phyloP scores from a whole-genome alignment of 2,797 vertebrate genomes.

The Muscicapa comitata region DNA sequence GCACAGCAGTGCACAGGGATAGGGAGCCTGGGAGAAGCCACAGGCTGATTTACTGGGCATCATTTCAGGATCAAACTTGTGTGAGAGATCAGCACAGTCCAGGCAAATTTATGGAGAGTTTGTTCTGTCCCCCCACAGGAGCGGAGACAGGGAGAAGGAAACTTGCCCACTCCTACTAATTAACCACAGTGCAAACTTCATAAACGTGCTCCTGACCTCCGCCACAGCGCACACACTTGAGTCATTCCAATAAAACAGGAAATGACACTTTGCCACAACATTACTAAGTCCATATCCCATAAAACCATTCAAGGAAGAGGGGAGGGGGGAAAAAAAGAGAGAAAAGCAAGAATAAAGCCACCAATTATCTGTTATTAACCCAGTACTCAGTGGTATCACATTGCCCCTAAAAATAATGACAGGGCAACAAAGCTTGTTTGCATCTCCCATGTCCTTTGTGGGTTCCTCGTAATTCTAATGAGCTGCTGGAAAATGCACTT shows the following conservation, averaged over 20 bases:
- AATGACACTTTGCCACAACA: constrained; percentile 66
- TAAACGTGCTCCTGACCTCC: constrained; percentile 61
- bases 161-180: constrained; percentile 52
- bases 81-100: not conserved
- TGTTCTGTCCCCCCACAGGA: not conserved
- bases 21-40: not conserved
- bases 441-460: not conserved
- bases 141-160: not conserved
- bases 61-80: not conserved
- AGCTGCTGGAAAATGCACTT: constrained; percentile 33
- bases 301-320: constrained; percentile 38
- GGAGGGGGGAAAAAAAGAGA: not conserved
- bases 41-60: not conserved
- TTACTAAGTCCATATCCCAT: constrained; percentile 67
- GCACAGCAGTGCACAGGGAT: not conserved
- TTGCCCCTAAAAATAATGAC: constrained; percentile 53
- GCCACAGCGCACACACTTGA: not conserved
- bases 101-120: not conserved
- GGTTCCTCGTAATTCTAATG: constrained; percentile 37
- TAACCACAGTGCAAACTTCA: constrained; percentile 68
- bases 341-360: constrained; percentile 24
- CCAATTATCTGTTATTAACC: constrained; percentile 58
- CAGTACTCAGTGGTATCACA: constrained; percentile 2
- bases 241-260: constrained; percentile 65
- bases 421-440: constrained; percentile 51